phyloP scores from a whole-genome alignment of 2,113 vertebrate genomes.

The Romanogobio albipinnatus region DNA sequence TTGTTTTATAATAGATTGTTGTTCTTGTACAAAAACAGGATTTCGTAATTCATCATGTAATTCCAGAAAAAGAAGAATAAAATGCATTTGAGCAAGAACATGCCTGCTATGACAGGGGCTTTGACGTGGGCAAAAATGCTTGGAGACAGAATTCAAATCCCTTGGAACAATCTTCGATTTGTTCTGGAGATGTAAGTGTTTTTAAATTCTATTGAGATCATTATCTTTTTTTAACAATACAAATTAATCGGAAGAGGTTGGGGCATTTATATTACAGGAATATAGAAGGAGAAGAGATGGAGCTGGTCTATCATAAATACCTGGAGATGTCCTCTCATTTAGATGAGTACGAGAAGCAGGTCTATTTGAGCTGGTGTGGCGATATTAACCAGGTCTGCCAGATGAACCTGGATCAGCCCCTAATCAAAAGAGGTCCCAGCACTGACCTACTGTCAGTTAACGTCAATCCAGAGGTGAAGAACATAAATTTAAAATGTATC shows the following conservation, averaged over 20 bases:
- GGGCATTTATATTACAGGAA: slow-evolving; percentile 60
- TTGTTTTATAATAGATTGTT: not conserved
- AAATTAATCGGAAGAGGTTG: not conserved
- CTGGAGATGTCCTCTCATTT: slow-evolving; percentile 76
- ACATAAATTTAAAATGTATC: slow-evolving; percentile 3
- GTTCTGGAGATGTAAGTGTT: slow-evolving; percentile 74
- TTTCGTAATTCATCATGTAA: slow-evolving; percentile 39
- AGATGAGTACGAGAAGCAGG: slow-evolving; percentile 72
- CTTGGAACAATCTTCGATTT: slow-evolving; percentile 76
- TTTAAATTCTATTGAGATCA: not conserved
- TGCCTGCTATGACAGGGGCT: slow-evolving; percentile 75
- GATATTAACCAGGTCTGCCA: slow-evolving; percentile 74
- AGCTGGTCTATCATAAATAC: slow-evolving; percentile 72
- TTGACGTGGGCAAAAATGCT: slow-evolving; percentile 80
- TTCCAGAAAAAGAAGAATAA: slow-evolving; percentile 67
- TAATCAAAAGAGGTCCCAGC: slow-evolving; percentile 71
- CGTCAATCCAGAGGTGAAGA: slow-evolving; percentile 79
- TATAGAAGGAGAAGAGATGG: slow-evolving; percentile 66
- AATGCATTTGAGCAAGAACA: slow-evolving; percentile 75
- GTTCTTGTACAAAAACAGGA: not conserved
- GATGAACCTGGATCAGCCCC: slow-evolving; percentile 80
- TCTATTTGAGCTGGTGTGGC: slow-evolving; percentile 77
- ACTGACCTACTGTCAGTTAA: slow-evolving; percentile 80
- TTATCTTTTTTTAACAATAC: not conserved
- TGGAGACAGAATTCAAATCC: slow-evolving; percentile 71